A percentile compares a stretch with the other conserved stretches of the same genome.
Evolutionary conservation across 2,888 invertebrate genomes (phyloP).

Genomic region (Caenorhabditis sulstoni): DNA sequence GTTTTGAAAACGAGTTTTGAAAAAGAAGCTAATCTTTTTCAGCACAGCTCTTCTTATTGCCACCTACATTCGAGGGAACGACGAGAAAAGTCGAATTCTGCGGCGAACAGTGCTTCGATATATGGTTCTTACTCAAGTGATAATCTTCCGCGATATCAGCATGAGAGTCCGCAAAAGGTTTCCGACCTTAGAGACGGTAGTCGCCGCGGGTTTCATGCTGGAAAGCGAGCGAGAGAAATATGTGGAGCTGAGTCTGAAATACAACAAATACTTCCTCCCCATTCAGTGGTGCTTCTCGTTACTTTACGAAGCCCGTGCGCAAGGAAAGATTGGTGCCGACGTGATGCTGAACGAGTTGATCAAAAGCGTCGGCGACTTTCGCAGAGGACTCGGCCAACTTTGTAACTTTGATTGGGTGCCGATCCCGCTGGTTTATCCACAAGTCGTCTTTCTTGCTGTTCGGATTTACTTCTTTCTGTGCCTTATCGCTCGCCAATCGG

Average conservation of each 20-base stretch:
- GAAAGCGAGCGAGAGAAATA: slow-evolving; percentile 62
- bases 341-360: slow-evolving; percentile 72
- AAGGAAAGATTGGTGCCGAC: slow-evolving; percentile 68
- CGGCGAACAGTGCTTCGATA: slow-evolving; percentile 74
- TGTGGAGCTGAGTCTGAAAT: slow-evolving; percentile 54
- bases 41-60: slow-evolving; percentile 72
- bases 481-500: slow-evolving; percentile 75
- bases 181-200: slow-evolving; percentile 67
- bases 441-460: slow-evolving; percentile 78
- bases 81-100: slow-evolving; percentile 70
- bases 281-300: slow-evolving; percentile 70
- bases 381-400: slow-evolving; percentile 68
- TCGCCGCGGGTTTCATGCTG: slow-evolving; percentile 67
- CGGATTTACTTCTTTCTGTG: slow-evolving; percentile 77
- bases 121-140: slow-evolving; percentile 76
- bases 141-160: slow-evolving; percentile 69
- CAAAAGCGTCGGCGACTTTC: slow-evolving; percentile 63
- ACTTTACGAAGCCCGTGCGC: slow-evolving; percentile 65
- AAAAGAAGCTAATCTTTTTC: not conserved
- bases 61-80: slow-evolving; percentile 72
- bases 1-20: not conserved
- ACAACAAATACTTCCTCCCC: slow-evolving; percentile 67
- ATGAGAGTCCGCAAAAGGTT: slow-evolving; percentile 67
- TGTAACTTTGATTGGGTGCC: slow-evolving; percentile 76
- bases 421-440: slow-evolving; percentile 77